Percentiles rank a stretch among this genome's conserved stretches.
Conservation (phyloP, 2,888 invertebrate genomes). For the Euzophera pinguis region DNA sequence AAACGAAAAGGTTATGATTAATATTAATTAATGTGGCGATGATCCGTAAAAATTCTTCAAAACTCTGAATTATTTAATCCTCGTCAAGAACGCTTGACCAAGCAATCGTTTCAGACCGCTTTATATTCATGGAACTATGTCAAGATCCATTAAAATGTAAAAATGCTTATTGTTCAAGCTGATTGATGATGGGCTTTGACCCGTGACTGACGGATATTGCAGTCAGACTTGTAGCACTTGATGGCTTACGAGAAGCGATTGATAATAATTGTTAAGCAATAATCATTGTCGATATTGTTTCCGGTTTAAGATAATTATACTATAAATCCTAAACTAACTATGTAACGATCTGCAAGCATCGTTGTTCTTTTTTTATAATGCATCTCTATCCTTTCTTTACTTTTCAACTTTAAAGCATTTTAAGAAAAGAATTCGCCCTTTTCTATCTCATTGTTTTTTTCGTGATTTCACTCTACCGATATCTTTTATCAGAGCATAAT, state of each 20-base stretch:
- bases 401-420: too few species aligned
- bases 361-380: too few species aligned
- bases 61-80: conserved; percentile 27
- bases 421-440: too few species aligned
- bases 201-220: conserved; percentile 32
- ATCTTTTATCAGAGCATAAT: too few species aligned
- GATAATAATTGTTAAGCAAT: neutral
- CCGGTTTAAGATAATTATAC: too few species aligned
- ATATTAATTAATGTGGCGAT: neutral
- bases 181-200: conserved; percentile 36
- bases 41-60: neutral
- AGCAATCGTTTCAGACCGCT: conserved; percentile 22
- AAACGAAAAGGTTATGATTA: too few species aligned
- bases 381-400: too few species aligned
- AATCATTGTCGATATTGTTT: too few species aligned
- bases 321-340: too few species aligned
- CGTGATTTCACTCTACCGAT: too few species aligned
- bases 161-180: conserved; percentile 33
- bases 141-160: conserved; percentile 35
- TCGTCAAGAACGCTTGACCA: conserved; percentile 14
- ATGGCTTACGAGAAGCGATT: neutral
- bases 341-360: too few species aligned
- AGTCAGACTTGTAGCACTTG: conserved; percentile 21
- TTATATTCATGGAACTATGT: conserved; percentile 35
- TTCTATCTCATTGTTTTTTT: too few species aligned